phyloP scores from a whole-genome alignment of 2,113 vertebrate genomes.

The Aegithalos caudatus region DNA sequence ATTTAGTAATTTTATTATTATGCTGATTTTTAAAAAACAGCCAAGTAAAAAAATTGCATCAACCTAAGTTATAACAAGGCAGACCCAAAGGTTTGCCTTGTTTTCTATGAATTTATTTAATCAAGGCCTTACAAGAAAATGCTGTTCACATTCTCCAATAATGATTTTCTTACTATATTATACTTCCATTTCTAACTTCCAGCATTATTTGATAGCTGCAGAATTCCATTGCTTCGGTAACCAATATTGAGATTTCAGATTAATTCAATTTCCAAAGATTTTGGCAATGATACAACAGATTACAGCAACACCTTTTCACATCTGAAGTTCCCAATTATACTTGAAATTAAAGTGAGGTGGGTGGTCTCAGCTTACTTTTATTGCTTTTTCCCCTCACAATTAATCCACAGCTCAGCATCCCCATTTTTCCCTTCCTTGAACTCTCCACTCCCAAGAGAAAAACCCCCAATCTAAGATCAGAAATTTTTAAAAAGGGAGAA shows the following conservation, averaged over 20 bases:
- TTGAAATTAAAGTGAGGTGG: slow-evolving; percentile 13
- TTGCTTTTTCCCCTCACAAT: not conserved
- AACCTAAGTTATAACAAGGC: not conserved
- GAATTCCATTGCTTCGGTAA: not conserved
- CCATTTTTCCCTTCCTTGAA: not conserved
- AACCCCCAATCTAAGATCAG: not conserved
- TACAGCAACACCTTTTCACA: slow-evolving; percentile 2
- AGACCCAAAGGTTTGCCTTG: not conserved
- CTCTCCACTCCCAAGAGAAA: not conserved
- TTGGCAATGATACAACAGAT: slow-evolving; percentile 1
- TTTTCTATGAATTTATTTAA: not conserved
- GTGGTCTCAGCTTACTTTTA: slow-evolving; percentile 1
- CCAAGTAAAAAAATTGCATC: not conserved
- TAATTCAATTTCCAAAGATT: not conserved
- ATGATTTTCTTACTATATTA: not conserved
- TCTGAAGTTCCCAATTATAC: not conserved
- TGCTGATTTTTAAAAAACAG: not conserved
- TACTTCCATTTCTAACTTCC: not conserved
- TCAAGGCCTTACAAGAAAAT: not conserved
- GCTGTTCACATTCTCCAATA: not conserved
- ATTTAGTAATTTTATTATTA: not conserved
- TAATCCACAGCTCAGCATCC: not conserved
- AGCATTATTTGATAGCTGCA: not conserved
- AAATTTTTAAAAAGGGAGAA: not conserved
- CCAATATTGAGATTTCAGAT: not conserved